Conservation (phyloP, 2,888 invertebrate genomes). For the Gastrophysa polygoni region DNA sequence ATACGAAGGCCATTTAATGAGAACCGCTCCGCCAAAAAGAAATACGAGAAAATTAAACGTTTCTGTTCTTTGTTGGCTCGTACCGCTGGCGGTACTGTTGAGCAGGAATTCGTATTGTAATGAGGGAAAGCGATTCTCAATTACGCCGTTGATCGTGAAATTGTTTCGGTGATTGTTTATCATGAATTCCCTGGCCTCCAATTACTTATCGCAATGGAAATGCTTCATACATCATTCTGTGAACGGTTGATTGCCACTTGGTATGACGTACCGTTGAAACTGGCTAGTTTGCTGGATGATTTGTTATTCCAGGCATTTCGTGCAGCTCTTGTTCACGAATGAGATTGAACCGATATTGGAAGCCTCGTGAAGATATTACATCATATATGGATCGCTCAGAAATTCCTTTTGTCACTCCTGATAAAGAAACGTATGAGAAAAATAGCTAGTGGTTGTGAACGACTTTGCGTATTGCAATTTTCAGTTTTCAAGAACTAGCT, state of each 20-base stretch:
- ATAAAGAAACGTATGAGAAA: no score
- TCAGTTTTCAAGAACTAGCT: no score
- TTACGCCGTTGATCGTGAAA: slow-evolving; percentile 4
- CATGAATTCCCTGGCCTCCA: neutral
- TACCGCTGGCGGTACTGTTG: slow-evolving; percentile 7
- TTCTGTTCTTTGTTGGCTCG: slow-evolving; percentile 1
- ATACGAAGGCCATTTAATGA: slow-evolving; percentile 35
- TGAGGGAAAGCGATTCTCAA: slow-evolving; percentile 12
- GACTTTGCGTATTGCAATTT: no score
- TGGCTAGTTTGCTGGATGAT: neutral
- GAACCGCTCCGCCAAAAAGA: slow-evolving; percentile 15
- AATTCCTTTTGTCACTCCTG: no score
- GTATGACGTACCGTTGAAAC: neutral
- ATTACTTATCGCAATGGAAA: neutral
- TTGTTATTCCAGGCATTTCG: neutral
- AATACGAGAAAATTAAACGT: slow-evolving; percentile 25
- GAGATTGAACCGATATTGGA: no score
- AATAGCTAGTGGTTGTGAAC: no score
- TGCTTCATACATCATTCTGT: neutral
- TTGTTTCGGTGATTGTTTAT: slow-evolving; percentile 2
- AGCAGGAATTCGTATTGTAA: neutral
- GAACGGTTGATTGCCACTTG: neutral
- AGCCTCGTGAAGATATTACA: no score
- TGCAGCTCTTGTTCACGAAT: neutral
- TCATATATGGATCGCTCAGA: no score